phyloP scores from a whole-genome alignment of 2,888 invertebrate genomes.

The Leptopilina myrica region DNA sequence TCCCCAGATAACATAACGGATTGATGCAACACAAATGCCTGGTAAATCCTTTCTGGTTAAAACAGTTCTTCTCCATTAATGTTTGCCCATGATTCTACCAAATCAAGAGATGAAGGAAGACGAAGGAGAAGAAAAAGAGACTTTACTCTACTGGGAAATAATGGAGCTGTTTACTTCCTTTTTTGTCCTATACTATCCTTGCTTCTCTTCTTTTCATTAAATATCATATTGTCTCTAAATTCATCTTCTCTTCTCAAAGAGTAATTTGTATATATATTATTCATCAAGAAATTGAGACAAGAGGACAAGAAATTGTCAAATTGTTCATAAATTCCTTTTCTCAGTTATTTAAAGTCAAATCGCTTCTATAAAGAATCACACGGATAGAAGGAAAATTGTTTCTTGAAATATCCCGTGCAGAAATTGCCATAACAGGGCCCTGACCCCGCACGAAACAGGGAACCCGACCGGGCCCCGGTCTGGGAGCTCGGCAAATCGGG shows the following conservation, averaged over 20 bases:
- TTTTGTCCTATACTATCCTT: not conserved
- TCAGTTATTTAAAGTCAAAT: no score
- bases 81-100: not conserved
- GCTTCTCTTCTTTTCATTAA: not conserved
- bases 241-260: not conserved
- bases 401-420: no score
- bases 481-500: no score
- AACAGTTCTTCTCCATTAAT: not conserved
- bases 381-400: no score
- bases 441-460: no score
- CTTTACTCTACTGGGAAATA: no score
- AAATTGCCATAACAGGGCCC: no score
- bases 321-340: not conserved
- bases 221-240: not conserved
- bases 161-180: not conserved
- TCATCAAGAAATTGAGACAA: no score
- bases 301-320: conserved; percentile 2
- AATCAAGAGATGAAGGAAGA: no score
- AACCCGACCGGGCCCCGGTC: no score
- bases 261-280: not conserved
- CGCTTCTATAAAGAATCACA: no score
- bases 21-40: conserved; percentile 18
- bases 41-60: conserved; percentile 10
- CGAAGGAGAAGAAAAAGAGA: no score
- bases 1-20: conserved; percentile 34